Evolutionary conservation across 2,113 vertebrate genomes (phyloP), one percentile per base, ranked within the genome.

Genomic region (Oreamnos americanus): DNA sequence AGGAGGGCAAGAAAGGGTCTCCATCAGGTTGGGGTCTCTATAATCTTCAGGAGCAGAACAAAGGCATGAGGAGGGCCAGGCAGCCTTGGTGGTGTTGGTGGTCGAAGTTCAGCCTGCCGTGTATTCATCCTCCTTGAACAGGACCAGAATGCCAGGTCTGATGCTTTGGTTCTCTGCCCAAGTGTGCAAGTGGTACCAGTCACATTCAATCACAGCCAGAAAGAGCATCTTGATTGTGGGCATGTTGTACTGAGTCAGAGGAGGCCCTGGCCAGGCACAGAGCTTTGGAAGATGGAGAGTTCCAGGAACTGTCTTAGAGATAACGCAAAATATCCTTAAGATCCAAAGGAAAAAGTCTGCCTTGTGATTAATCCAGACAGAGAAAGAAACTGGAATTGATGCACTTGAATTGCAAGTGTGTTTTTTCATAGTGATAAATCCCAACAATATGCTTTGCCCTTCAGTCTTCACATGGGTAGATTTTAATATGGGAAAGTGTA

Each of bases 81-180:
- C 33, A 83, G 82, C 86, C 53, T 76, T 82, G 64, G 81, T 57
- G 28, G 7, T 28, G 49, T 6, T 90, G 62, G 57, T 71, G 93
- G 76, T 30, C 28, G 17, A 84, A 96, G 58, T 87, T 97, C 53
- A 85, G 55, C 58, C 4, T 30, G 88, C 33, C 30, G 76, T 95
- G 33, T 81, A 79, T 39, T 89, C 71, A 49, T 93, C 76, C 76
- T 93, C 67, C 57, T 83, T 97, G 94, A 93, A 96, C 26, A 78
- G 55, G 53, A 39, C 55, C 33, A 17, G 47, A 79, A 55, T 55
- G 82, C 53, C 95, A 96, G 79, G 95, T 96, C 94, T 97, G 81
- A 96, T 51, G 95, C 58, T 96, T 91, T 96, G 94, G 87, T 94
- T 88, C 84, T 92, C 53, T 96, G 95, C 94, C 95, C 96, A 96